Evolutionary conservation across 2,797 vertebrate species (phyloP).

Genomic region (Epinephelus coioides): DNA sequence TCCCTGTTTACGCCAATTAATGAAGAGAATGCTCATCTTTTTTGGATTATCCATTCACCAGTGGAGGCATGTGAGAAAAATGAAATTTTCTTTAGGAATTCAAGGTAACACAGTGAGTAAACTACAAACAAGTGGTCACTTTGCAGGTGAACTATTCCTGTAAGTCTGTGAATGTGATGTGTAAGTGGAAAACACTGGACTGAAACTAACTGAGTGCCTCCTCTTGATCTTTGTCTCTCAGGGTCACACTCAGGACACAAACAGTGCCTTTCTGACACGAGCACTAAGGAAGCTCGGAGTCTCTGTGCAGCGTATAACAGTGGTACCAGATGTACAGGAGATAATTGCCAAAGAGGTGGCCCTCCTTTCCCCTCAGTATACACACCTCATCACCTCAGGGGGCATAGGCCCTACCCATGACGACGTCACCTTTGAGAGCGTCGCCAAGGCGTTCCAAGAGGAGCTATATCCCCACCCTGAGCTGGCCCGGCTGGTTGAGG

Average conservation of each 20-base stretch:
- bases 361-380: constrained; percentile 87
- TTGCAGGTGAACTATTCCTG: too few species aligned
- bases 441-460: constrained; percentile 93
- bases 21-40: too few species aligned
- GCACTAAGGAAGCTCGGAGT: constrained; percentile 92
- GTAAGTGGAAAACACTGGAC: not conserved
- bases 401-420: constrained; percentile 97
- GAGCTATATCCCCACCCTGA: constrained; percentile 88
- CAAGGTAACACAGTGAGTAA: too few species aligned
- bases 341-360: constrained; percentile 91
- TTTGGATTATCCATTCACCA: too few species aligned
- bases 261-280: constrained; percentile 92
- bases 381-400: constrained; percentile 93
- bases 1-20: too few species aligned
- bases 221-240: constrained; percentile 60
- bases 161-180: constrained; percentile 39
- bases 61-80: too few species aligned
- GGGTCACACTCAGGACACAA: constrained; percentile 96
- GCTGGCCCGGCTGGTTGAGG: constrained; percentile 84
- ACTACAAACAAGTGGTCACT: too few species aligned
- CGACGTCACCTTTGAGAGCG: constrained; percentile 94
- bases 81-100: too few species aligned
- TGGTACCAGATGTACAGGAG: constrained; percentile 91
- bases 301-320: constrained; percentile 89
- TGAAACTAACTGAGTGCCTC: constrained; percentile 9